Evolutionary conservation across 2,797 vertebrate genomes (phyloP).

Genomic region (Ciconia nigra): DNA sequence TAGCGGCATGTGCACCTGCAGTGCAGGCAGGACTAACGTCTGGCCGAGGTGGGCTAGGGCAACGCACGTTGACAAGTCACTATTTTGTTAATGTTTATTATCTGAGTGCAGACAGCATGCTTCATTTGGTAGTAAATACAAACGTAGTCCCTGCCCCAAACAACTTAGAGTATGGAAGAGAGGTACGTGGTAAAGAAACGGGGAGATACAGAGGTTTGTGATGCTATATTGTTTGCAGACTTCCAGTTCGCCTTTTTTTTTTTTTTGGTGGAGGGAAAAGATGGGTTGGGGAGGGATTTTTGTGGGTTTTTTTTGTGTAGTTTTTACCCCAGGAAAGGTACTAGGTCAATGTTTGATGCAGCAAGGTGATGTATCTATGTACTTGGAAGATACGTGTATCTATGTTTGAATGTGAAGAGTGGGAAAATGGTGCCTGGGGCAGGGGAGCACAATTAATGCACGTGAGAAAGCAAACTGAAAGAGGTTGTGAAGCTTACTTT

Average conservation of each 20-base stretch:
- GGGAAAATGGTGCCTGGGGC: not conserved
- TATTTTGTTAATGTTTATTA: not conserved
- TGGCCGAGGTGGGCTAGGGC: not conserved
- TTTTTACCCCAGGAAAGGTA: not conserved
- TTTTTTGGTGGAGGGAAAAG: not conserved
- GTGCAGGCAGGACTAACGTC: not conserved
- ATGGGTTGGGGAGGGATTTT: not conserved
- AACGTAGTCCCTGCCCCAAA: not conserved
- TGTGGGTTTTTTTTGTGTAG: not conserved
- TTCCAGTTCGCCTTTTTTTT: not conserved
- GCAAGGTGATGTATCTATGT: not conserved
- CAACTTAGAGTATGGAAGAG: not conserved
- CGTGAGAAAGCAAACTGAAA: not conserved
- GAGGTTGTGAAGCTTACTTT: not conserved
- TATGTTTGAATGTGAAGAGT: not conserved
- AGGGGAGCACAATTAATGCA: not conserved
- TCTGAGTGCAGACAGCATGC: not conserved
- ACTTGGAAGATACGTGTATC: not conserved
- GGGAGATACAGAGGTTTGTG: not conserved
- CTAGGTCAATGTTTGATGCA: too few species aligned
- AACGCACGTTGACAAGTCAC: fast-evolving
- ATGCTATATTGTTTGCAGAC: not conserved
- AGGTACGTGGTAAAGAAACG: not conserved
- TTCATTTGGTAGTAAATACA: not conserved
- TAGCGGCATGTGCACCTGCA: not conserved